Base-by-base conservation (phyloP, 2,113 vertebrate species). In the Paralichthys olivaceus region DNA sequence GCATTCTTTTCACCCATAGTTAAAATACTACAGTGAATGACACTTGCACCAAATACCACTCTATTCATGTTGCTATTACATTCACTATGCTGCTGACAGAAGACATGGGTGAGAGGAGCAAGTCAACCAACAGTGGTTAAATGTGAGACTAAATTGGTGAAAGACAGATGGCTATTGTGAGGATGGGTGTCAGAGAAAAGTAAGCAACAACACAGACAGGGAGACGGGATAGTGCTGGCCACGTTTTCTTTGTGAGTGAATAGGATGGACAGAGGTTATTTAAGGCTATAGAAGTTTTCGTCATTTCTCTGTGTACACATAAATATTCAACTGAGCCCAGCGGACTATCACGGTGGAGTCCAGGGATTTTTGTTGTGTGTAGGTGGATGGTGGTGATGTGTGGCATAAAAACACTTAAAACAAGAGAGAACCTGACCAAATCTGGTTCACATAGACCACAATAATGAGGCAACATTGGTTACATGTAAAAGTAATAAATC, bases 291-390 rank as follows among this genome's bases (percentile, higher is more conserved):
- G 49, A 7, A 43, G 55, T 58, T 79, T 63, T 68, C 53, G 37
- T 62, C 17, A 45, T 14, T 12, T 54, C 28, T 58, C 32, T 72
- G 55, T 65, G 57, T 62, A 61, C 45, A 80, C 47, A 80, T 45
- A 75, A 74, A 80, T 75, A 82, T 69, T 73, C 40, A 60, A 45
- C 43, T 45, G 4, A 45, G 45, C 61, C 58, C 49, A 12, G 62
- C 37, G 13, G 55, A 43, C 51, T 25, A 26, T 55, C 57, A 62
- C 45, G 23, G 34, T 15, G 23, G 57, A 68, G 62, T 37, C 45
- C 53, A 56, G 25, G 25, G 32, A 7, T 49, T 68, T 70, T 68
- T 29, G 61, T 20, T 70, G 45, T 29, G 15, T 66, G n/a, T 17
- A 40, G 9, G 17, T 60, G 59, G 22, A 56, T 34, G 12, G 63